These are phyloP conservation scores for Heliconius ethilla DNA, from an alignment of 2,888 invertebrate genomes.

Conservation along the genomic window DNA sequence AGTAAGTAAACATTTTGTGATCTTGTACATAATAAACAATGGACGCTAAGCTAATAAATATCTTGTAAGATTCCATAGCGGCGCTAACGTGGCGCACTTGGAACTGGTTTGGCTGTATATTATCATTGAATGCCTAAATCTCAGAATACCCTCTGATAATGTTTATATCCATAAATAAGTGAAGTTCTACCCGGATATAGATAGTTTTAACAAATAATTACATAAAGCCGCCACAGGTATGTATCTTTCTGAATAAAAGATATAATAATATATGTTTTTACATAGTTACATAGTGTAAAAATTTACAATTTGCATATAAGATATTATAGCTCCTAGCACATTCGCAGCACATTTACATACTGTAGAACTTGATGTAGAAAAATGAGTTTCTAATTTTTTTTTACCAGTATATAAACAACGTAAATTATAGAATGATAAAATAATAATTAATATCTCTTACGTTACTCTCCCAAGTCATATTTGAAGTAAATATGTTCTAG, in stretches of 20 bases:
- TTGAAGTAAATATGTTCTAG: not conserved
- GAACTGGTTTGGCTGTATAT: not conserved
- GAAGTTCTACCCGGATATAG: not conserved
- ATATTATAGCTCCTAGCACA: too few relatives aligned
- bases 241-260: too few relatives aligned
- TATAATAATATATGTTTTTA: too few relatives aligned
- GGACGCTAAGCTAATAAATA: not conserved
- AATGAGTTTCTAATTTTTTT: too few relatives aligned
- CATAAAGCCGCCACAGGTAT: too few relatives aligned
- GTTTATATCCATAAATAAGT: not conserved
- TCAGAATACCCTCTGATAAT: not conserved
- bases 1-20: too few relatives aligned
- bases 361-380: too few relatives aligned
- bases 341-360: too few relatives aligned
- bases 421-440: not conserved
- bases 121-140: not conserved
- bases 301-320: too few relatives aligned
- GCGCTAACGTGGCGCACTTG: slow-evolving; percentile 6
- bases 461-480: not conserved
- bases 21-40: not conserved
- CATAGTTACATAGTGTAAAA: too few relatives aligned
- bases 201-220: not conserved
- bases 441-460: not conserved
- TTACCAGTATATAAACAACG: not conserved
- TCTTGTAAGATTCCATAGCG: not conserved